phyloP scores from a whole-genome alignment of 2,888 invertebrate genomes.

The Celastrina argiolus region DNA sequence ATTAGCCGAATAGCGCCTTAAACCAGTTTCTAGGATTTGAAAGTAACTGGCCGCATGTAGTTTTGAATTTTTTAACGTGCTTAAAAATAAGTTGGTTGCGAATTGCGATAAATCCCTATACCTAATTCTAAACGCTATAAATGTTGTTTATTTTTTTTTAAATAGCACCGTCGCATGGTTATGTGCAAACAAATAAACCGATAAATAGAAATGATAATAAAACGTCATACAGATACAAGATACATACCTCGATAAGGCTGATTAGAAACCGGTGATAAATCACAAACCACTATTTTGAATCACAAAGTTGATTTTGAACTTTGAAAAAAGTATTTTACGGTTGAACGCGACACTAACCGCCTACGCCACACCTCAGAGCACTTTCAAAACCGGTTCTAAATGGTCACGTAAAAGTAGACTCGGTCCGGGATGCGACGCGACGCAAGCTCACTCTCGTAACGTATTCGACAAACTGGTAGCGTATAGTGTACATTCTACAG shows the following conservation, averaged over 20 bases:
- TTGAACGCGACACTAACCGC: constrained; percentile 60
- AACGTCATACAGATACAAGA: constrained; percentile 31
- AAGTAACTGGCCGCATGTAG: constrained; percentile 3
- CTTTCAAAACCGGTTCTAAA: constrained; percentile 70
- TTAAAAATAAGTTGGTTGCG: background rate
- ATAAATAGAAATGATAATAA: constrained; percentile 23
- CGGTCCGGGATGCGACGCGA: constrained; percentile 39
- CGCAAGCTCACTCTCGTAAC: constrained; percentile 42
- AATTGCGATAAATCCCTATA: background rate
- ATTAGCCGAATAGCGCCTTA: background rate
- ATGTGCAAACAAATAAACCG: constrained; percentile 9
- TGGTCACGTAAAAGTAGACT: constrained; percentile 66
- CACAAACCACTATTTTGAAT: constrained; percentile 33
- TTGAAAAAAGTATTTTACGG: constrained; percentile 52
- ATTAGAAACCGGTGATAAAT: constrained; percentile 26
- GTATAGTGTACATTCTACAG: constrained; percentile 36
- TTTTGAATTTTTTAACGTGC: background rate
- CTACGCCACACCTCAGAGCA: constrained; percentile 68
- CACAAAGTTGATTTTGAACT: constrained; percentile 43
- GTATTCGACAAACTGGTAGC: constrained; percentile 46
- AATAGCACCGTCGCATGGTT: background rate
- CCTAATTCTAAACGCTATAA: background rate
- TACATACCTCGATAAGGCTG: constrained; percentile 32
- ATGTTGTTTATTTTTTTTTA: background rate
- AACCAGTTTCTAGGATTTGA: constrained; percentile 21